Evolutionary conservation across 2,113 vertebrate genomes (phyloP).

Genomic region (Rattus rattus): DNA sequence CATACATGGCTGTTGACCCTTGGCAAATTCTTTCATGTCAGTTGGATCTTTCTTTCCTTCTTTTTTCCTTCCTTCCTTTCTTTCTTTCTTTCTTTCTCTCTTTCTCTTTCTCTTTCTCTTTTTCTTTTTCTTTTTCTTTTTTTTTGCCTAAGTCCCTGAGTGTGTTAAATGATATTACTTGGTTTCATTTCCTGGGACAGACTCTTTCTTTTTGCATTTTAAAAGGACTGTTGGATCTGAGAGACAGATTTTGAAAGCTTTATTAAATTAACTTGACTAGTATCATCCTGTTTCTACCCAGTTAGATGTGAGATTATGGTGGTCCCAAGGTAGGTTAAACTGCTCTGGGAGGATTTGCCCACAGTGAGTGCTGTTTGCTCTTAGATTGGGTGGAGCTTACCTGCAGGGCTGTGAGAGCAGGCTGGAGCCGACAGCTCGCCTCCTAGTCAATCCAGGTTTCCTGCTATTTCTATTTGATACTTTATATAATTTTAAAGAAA

Average conservation of each 20-base stretch:
- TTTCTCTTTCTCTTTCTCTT: not conserved
- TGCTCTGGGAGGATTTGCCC: not conserved
- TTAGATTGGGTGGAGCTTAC: not conserved
- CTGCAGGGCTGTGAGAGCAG: rapidly evolving
- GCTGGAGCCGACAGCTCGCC: not conserved
- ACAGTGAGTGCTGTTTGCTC: not conserved
- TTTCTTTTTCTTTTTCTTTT: not conserved
- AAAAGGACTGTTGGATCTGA: constrained; percentile 26
- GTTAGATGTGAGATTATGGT: constrained; percentile 24
- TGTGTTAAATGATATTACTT: not conserved
- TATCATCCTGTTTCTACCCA: not conserved
- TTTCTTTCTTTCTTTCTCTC: too few relatives aligned
- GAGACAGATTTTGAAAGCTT: not conserved
- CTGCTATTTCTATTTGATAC: not conserved
- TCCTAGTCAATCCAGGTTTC: not conserved
- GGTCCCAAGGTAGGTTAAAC: not conserved
- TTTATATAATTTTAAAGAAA: constrained; percentile 35
- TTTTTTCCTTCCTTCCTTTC: not conserved
- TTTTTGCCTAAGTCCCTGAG: not conserved
- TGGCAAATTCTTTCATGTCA: not conserved
- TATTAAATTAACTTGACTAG: not conserved
- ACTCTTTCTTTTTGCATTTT: constrained; percentile 11
- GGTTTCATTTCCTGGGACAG: not conserved
- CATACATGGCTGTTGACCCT: not conserved
- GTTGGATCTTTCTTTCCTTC: not conserved